These are phyloP conservation scores for Peromyscus maniculatus DNA, from an alignment of 2,113 vertebrate species.

Conservation along the genomic window DNA sequence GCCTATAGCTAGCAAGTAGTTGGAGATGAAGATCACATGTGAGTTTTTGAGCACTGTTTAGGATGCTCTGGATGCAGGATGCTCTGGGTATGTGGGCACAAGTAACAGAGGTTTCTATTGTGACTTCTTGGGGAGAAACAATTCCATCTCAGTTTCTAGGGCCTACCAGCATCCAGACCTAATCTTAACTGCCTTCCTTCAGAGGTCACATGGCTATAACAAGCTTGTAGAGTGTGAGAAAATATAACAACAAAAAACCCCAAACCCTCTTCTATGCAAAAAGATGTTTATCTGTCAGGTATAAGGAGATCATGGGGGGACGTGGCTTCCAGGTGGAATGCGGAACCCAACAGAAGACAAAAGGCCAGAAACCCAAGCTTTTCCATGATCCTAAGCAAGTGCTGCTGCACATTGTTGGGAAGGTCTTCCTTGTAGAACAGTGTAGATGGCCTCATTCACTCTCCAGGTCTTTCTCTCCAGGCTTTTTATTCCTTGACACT, in stretches of 20 bases:
- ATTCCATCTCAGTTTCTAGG: not conserved
- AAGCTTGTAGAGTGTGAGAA: not conserved
- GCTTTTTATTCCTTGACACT: constrained; percentile 83
- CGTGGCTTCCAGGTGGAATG: not conserved
- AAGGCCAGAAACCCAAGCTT: not conserved
- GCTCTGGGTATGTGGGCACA: rapidly evolving
- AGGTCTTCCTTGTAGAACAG: rapidly evolving
- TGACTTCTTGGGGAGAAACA: not conserved
- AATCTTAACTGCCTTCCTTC: not conserved
- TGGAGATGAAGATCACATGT: not conserved
- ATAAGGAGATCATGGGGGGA: not conserved
- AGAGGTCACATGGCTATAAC: not conserved
- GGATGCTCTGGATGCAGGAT: not conserved
- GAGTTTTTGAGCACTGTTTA: not conserved
- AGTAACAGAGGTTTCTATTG: not conserved
- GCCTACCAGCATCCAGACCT: no score
- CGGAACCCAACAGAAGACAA: not conserved
- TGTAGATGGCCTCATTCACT: not conserved
- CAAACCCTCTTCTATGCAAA: not conserved
- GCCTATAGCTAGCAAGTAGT: not conserved
- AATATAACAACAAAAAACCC: not conserved
- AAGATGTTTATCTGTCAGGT: not conserved
- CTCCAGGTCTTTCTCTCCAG: not conserved
- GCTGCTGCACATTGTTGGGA: not conserved
- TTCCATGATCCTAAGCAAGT: not conserved